phyloP scores from a whole-genome alignment of 2,797 vertebrate species.

The Yasuhikotakia modesta region DNA sequence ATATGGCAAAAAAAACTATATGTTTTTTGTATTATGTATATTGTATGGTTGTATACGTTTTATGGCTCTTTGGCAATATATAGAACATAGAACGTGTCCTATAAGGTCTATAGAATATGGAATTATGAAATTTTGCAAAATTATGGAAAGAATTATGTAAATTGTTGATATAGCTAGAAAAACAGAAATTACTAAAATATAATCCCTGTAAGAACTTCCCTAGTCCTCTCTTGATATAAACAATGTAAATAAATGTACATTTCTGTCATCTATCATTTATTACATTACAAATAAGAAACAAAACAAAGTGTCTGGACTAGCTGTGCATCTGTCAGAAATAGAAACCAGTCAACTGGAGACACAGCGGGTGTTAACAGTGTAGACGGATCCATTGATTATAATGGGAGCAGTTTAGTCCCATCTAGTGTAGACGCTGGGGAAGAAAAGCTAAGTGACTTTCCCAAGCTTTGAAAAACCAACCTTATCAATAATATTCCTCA shows the following conservation, averaged over 20 bases:
- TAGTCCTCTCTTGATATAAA: background rate
- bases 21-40: too few species aligned
- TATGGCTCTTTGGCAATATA: background rate
- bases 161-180: background rate
- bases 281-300: background rate
- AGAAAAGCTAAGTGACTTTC: too few species aligned
- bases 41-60: too few species aligned
- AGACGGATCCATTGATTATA: slow-evolving; percentile 33
- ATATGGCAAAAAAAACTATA: too few species aligned
- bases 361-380: background rate
- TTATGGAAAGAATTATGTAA: too few species aligned
- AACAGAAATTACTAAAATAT: background rate
- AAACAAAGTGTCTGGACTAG: background rate
- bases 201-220: background rate
- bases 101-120: background rate
- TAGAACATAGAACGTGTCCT: too few species aligned
- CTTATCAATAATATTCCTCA: slow-evolving; percentile 36
- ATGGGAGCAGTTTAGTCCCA: slow-evolving; percentile 5
- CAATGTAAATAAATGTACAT: background rate
- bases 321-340: background rate
- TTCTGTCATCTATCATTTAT: background rate
- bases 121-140: too few species aligned
- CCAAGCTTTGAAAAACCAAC: background rate
- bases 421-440: background rate
- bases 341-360: background rate